Evolutionary conservation across 2,888 invertebrate species (phyloP).

Genomic region (Panorpa germanica): DNA sequence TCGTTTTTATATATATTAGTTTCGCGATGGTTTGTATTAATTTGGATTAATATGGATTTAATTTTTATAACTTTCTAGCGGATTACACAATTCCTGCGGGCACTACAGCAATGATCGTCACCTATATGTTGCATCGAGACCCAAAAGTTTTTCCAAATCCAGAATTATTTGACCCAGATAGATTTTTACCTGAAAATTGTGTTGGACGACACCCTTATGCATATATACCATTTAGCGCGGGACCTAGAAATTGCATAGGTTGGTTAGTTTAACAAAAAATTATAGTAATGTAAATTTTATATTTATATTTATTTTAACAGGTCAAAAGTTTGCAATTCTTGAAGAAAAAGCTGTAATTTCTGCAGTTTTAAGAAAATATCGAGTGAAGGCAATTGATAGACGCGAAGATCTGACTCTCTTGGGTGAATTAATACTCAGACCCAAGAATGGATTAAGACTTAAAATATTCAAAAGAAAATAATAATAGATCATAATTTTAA

Average conservation of each 20-base stretch:
- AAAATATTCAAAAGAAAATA: slow-evolving; percentile 22
- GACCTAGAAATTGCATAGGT: slow-evolving; percentile 45
- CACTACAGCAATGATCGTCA: slow-evolving; percentile 33
- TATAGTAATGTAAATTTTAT: slow-evolving; percentile 4
- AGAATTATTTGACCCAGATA: slow-evolving; percentile 45
- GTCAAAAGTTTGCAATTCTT: slow-evolving; percentile 35
- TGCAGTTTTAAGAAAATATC: slow-evolving; percentile 32
- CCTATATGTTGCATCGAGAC: slow-evolving; percentile 45
- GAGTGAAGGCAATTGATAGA: slow-evolving; percentile 31
- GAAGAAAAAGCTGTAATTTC: slow-evolving; percentile 37
- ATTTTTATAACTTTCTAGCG: slow-evolving; percentile 19
- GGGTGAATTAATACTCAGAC: slow-evolving; percentile 37
- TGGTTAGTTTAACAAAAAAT: neutral
- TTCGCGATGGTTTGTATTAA: neutral
- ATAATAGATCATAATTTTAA: no score
- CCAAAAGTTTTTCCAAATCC: slow-evolving; percentile 45
- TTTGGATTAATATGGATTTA: neutral
- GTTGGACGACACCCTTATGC: slow-evolving; percentile 39
- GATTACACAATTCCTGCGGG: slow-evolving; percentile 30
- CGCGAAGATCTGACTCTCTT: slow-evolving; percentile 33
- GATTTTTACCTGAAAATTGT: slow-evolving; percentile 45
- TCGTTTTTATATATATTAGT: neutral
- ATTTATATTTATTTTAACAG: slow-evolving; percentile 23
- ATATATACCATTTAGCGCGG: slow-evolving; percentile 51
- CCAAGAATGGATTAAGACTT: slow-evolving; percentile 33